Evolutionary conservation across 2,797 vertebrate species (phyloP), one percentile per base, ranked within the genome.

Genomic region (Sebastes wilsoni): DNA sequence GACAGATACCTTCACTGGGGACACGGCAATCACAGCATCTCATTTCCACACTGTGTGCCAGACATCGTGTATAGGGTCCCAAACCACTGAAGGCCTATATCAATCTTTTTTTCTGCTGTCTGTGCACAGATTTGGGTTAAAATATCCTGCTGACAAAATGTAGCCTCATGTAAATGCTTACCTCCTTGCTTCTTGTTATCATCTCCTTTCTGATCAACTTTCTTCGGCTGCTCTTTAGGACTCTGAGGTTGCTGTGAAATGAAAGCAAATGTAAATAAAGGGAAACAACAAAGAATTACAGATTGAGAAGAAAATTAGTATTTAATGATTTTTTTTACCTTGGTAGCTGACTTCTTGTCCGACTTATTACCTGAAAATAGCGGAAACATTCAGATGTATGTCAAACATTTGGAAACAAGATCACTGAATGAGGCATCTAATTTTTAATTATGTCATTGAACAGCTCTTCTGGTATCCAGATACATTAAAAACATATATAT

Each of bases 161-260:
- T 11, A 46, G 68, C 1, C 60, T 77, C 14, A 61, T 82, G 38
- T 88, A 75, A 81, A 77, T 90, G 80, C 82, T 95, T 94, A 96
- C 96, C 96, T 96, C 95, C 96, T 96, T 96, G 95, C 91, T 96
- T 96, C 91, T 96, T 96, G 92, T 89, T 95, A 66, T 96, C 95
- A 82, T 96, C 95, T 95, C 94, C 95, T 96, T 97, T 96, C 94
- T 96, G 96, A 94, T 97, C 95, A 93, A 4, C 95, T 96, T 97
- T 96, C 93, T 96, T 96, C 82, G 95, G 95, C 86, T 96, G 96
- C 74, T 96, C 96, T 93, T 96, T 96, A 91, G 95, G 94, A 95
- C 94, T 96, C 93, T 96, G 95, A 90, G 95, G 95, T 93, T 95
- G 96, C 96, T 96, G 69, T 67, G 52, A 60, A 66, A 72, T 64